These are phyloP conservation scores for Hipposideros armiger DNA, from an alignment of 2,113 vertebrate genomes.

Conservation along the genomic window DNA sequence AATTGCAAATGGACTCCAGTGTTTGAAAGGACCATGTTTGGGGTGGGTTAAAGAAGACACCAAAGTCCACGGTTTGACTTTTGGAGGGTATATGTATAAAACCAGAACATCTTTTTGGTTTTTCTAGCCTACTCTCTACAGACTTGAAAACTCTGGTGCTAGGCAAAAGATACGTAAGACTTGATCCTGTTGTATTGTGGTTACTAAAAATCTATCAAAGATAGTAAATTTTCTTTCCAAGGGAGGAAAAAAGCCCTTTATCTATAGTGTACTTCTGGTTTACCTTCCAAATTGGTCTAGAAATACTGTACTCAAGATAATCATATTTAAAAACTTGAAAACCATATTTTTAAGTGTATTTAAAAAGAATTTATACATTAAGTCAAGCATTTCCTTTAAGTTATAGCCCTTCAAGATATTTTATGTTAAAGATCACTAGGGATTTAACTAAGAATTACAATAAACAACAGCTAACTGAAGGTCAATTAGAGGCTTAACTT, in stretches of 20 bases:
- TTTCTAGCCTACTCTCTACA: background rate
- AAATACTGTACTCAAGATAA: background rate
- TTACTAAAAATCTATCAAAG: conserved; percentile 14
- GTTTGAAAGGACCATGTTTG: background rate
- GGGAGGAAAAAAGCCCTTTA: background rate
- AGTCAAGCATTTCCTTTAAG: conserved; percentile 23
- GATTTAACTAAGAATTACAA: conserved; percentile 30
- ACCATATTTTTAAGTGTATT: background rate
- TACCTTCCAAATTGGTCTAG: conserved; percentile 3
- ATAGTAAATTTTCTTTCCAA: background rate
- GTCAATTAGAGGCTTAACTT: background rate
- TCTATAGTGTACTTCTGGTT: background rate
- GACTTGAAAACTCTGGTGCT: background rate
- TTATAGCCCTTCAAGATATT: background rate
- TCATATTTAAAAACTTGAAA: background rate
- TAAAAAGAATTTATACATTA: background rate
- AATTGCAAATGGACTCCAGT: background rate
- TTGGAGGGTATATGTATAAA: background rate
- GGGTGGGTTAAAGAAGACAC: background rate
- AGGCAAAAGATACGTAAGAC: conserved; percentile 36
- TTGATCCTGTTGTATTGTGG: background rate
- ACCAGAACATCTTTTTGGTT: background rate
- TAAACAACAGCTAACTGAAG: background rate
- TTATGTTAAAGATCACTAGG: background rate
- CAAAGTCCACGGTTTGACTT: background rate